These are phyloP conservation scores for Brotogeris chrysoptera DNA, from an alignment of 2,797 vertebrate genomes.

Conservation along the genomic window DNA sequence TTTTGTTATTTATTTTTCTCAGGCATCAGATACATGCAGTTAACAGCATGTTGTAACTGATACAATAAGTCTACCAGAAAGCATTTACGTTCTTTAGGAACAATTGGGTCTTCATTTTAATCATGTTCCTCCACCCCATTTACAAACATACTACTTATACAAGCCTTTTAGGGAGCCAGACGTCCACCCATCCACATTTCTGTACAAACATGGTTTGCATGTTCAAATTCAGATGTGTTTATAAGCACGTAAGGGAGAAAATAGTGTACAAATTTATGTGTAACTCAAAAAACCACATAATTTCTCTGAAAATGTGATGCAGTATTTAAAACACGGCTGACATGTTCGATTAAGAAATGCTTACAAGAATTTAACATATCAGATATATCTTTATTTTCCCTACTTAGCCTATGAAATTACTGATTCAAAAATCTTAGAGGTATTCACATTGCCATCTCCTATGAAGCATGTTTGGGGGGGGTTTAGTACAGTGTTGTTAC, in stretches of 20 bases:
- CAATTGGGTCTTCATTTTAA: not conserved
- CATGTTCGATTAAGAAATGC: not conserved
- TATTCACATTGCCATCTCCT: not conserved
- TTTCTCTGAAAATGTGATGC: constrained; percentile 7
- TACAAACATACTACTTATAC: not conserved
- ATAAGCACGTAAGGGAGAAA: not conserved
- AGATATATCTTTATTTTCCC: not conserved
- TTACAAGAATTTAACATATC: constrained; percentile 3
- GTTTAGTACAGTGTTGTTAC: not conserved
- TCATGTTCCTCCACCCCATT: not conserved
- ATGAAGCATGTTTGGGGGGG: not conserved
- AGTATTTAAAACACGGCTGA: constrained; percentile 36
- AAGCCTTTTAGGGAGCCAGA: not conserved
- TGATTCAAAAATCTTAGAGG: constrained; percentile 6
- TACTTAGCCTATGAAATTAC: constrained; percentile 6
- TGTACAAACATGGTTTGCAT: not conserved
- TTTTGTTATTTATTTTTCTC: not conserved
- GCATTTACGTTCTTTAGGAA: not conserved
- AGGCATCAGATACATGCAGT: not conserved
- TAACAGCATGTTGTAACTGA: not conserved
- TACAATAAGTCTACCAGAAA: not conserved
- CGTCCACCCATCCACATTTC: not conserved
- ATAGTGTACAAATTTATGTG: not conserved
- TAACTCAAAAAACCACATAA: constrained; percentile 31
- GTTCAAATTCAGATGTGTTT: constrained; percentile 17